Conservation (phyloP, 2,797 vertebrate species). For the Hozukius guyotensis region DNA sequence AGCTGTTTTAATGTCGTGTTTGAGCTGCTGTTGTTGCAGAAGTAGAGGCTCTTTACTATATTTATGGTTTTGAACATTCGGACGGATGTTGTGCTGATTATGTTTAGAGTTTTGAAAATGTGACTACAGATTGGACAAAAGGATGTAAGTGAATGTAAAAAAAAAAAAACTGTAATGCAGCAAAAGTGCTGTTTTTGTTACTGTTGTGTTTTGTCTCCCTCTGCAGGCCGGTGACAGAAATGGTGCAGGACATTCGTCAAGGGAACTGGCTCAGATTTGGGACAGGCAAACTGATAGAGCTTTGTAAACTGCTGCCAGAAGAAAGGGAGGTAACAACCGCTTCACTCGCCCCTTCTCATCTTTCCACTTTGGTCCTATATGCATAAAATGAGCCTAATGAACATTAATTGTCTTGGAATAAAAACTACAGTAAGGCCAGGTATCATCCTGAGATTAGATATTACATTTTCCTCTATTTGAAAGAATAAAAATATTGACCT, state of each 20-base stretch:
- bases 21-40: too few species aligned
- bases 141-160: too few species aligned
- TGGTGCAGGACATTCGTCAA: constrained; percentile 80
- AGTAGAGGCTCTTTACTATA: too few species aligned
- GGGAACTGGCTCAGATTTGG: constrained; percentile 80
- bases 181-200: background rate
- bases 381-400: background rate
- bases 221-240: constrained; percentile 79
- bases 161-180: background rate
- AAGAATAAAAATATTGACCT: background rate
- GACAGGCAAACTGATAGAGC: constrained; percentile 82
- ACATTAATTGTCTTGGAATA: background rate
- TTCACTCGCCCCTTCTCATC: background rate
- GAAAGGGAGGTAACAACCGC: constrained; percentile 79
- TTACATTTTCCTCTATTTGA: background rate
- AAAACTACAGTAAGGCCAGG: background rate
- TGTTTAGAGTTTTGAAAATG: background rate
- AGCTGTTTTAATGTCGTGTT: too few species aligned
- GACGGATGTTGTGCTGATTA: background rate
- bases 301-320: constrained; percentile 85
- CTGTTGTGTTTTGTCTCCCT: constrained; percentile 48
- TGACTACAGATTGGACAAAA: background rate
- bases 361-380: background rate
- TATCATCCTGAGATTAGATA: background rate
- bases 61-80: too few species aligned